phyloP scores from a whole-genome alignment of 1,140 invertebrate genomes.

The Eubasilissa regina region DNA sequence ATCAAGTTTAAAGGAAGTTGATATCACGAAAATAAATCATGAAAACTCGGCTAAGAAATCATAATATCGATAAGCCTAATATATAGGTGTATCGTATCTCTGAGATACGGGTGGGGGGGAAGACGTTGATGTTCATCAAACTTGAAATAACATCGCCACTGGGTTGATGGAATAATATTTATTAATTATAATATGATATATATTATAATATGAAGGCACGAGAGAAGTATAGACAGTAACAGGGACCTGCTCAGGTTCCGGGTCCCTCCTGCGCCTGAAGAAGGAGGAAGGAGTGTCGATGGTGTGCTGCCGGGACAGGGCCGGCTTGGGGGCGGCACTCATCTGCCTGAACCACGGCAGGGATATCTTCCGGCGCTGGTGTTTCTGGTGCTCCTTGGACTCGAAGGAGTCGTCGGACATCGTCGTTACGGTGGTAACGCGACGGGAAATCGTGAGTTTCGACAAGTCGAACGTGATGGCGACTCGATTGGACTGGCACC shows the following conservation, averaged over 20 bases:
- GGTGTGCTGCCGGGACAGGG: constrained; percentile 87
- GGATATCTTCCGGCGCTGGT: constrained; percentile 84
- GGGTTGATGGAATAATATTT: too few species aligned
- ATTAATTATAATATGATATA: too few species aligned
- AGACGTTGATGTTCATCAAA: neutral
- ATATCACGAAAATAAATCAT: too few species aligned
- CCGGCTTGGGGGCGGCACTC: constrained; percentile 78
- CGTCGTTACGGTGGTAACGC: constrained; percentile 66
- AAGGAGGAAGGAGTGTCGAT: constrained; percentile 91
- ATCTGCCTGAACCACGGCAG: constrained; percentile 89
- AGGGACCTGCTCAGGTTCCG: constrained; percentile 26
- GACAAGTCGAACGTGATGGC: constrained; percentile 43
- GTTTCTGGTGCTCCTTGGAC: constrained; percentile 72
- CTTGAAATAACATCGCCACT: too few species aligned
- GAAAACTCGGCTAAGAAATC: too few species aligned
- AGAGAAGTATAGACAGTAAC: too few species aligned
- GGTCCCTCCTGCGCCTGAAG: constrained; percentile 49
- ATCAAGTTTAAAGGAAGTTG: too few species aligned
- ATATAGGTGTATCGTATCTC: too few species aligned
- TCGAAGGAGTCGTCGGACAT: constrained; percentile 72
- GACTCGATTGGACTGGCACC: neutral
- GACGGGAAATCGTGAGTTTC: constrained; percentile 52
- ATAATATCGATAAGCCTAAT: too few species aligned
- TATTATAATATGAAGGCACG: too few species aligned
- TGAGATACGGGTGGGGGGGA: neutral